Percentiles rank a stretch among this genome's conserved stretches.
phyloP scores from a whole-genome alignment of 2,888 invertebrate genomes.

The Aphodius granarius region DNA sequence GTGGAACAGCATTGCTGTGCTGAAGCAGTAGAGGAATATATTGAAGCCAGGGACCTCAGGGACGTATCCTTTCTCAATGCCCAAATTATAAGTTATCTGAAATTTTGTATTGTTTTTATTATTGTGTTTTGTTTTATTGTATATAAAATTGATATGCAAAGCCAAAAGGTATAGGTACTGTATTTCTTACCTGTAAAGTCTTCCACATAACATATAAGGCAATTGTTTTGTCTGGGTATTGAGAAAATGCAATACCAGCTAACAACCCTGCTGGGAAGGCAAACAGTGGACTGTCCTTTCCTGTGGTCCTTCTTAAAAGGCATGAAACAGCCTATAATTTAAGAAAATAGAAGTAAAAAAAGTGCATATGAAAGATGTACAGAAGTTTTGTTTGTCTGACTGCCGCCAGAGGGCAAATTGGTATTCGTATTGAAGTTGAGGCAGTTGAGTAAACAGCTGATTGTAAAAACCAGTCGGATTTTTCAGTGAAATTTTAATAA shows the following conservation, averaged over 20 bases:
- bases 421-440: too few relatives aligned
- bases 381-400: too few relatives aligned
- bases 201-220: slow-evolving; percentile 86
- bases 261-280: slow-evolving; percentile 72
- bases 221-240: slow-evolving; percentile 76
- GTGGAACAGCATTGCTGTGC: slow-evolving; percentile 78
- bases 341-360: neutral
- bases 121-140: neutral
- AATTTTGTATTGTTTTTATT: slow-evolving; percentile 32
- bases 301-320: slow-evolving; percentile 62
- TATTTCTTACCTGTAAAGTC: slow-evolving; percentile 67
- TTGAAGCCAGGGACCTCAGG: slow-evolving; percentile 72
- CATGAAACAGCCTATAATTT: slow-evolving; percentile 67
- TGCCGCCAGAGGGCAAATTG: too few relatives aligned
- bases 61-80: slow-evolving; percentile 65
- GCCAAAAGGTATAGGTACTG: neutral
- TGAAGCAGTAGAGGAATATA: slow-evolving; percentile 72
- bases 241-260: slow-evolving; percentile 70
- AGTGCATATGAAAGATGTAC: neutral
- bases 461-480: too few relatives aligned
- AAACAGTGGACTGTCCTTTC: slow-evolving; percentile 63
- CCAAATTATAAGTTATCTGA: slow-evolving; percentile 71
- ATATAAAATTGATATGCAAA: too few relatives aligned
- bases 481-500: too few relatives aligned
- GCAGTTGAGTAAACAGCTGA: too few relatives aligned